Evolutionary conservation across 2,113 vertebrate species (phyloP).

Genomic region (Protobothrops flavoviridis): DNA sequence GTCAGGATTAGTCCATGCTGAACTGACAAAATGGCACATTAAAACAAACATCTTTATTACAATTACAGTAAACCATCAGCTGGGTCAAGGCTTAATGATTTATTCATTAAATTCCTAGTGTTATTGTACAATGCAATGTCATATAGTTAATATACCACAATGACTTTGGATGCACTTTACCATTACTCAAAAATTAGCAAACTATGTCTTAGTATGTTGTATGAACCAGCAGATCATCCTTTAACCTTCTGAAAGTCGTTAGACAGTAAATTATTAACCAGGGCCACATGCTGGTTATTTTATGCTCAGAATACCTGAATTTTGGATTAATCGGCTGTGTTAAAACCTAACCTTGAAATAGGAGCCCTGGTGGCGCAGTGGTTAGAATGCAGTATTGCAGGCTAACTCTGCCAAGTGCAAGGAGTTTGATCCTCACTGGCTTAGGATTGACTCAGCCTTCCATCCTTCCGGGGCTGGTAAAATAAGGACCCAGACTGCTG

Average conservation of each 20-base stretch:
- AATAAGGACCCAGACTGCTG: not conserved
- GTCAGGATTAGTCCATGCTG: not conserved
- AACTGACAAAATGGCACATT: not conserved
- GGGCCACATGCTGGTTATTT: not conserved
- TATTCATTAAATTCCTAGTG: not conserved
- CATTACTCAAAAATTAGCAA: not conserved
- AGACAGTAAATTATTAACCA: not conserved
- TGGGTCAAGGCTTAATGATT: not conserved
- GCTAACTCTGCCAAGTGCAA: not conserved
- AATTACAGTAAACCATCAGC: not conserved
- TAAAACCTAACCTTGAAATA: not conserved
- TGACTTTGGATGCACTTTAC: not conserved
- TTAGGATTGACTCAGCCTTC: not conserved
- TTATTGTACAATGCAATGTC: not conserved
- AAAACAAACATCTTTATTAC: not conserved
- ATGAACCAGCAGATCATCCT: not conserved
- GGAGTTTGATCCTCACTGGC: not conserved
- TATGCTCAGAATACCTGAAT: not conserved
- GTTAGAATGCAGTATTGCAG: not conserved
- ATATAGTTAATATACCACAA: not conserved
- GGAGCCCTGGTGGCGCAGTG: not conserved
- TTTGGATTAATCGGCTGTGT: not conserved
- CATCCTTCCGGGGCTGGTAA: not conserved
- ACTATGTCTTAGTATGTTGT: not conserved
- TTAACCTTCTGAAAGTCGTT: not conserved